Percentiles rank a stretch among this genome's conserved stretches.
phyloP scores from a whole-genome alignment of 2,113 vertebrate species.

The Pelusios castaneus region DNA sequence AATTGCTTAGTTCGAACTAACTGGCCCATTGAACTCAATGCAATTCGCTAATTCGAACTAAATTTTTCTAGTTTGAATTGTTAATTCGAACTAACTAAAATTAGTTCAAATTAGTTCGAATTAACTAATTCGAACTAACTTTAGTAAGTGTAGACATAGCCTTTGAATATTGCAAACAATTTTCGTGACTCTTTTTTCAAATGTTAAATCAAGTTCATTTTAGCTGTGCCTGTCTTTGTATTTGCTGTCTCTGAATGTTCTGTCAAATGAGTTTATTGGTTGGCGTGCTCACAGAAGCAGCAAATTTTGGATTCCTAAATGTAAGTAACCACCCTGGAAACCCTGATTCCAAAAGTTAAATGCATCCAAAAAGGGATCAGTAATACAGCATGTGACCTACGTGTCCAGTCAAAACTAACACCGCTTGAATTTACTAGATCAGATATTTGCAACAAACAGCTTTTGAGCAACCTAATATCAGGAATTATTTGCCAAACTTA shows the following conservation, averaged over 20 bases:
- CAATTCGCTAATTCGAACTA: too few species aligned
- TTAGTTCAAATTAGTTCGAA: too few species aligned
- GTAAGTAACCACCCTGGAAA: not conserved
- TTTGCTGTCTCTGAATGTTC: not conserved
- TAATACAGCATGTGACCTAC: not conserved
- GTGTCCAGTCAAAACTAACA: not conserved
- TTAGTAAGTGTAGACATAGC: too few species aligned
- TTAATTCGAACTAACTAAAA: too few species aligned
- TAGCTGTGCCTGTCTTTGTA: not conserved
- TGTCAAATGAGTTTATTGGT: not conserved
- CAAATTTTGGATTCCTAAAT: not conserved
- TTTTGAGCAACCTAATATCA: not conserved
- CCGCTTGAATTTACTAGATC: not conserved
- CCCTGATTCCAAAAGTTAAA: not conserved
- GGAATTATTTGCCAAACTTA: not conserved
- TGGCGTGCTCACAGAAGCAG: not conserved
- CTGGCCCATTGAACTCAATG: too few species aligned
- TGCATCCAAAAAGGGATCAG: not conserved
- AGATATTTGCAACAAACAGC: not conserved
- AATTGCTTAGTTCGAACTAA: too few species aligned
- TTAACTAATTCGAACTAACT: too few species aligned
- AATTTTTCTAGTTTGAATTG: too few species aligned
- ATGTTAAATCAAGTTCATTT: not conserved
- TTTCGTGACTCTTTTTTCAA: not conserved
- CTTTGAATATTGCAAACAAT: not conserved